Conservation (phyloP, 2,113 vertebrate genomes). For the Tenebrosternarchus preto region DNA sequence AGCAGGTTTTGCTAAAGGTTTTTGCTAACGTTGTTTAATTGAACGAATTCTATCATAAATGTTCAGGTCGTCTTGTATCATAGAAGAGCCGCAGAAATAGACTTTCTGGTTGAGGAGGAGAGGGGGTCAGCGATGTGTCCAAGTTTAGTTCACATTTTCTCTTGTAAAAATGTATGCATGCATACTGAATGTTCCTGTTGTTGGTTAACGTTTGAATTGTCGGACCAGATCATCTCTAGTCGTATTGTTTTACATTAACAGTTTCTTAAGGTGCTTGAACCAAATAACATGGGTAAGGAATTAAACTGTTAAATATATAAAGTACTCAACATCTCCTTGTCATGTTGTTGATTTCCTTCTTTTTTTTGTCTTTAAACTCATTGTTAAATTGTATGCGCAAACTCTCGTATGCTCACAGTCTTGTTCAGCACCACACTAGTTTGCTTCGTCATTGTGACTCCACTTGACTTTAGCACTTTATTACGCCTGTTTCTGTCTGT, state of each 20-base stretch:
- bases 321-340: neutral
- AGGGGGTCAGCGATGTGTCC: no score
- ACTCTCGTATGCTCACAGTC: no score
- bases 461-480: neutral
- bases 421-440: no score
- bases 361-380: neutral
- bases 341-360: neutral
- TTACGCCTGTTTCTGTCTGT: neutral
- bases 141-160: neutral
- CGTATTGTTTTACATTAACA: neutral
- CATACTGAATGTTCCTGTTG: neutral
- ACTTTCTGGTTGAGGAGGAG: no score
- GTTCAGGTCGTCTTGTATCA: neutral
- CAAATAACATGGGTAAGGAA: slow-evolving; percentile 14
- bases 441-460: no score
- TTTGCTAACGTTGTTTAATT: no score
- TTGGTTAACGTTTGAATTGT: neutral
- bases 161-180: neutral
- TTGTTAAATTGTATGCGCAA: neutral
- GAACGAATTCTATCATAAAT: no score
- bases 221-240: neutral
- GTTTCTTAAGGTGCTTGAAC: neutral
- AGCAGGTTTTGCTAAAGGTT: no score
- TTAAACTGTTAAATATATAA: neutral
- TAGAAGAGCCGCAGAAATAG: neutral